A percentile compares a stretch with the other conserved stretches of the same genome.
Conservation (phyloP, 2,888 invertebrate genomes). For the Incurvaria masculella region DNA sequence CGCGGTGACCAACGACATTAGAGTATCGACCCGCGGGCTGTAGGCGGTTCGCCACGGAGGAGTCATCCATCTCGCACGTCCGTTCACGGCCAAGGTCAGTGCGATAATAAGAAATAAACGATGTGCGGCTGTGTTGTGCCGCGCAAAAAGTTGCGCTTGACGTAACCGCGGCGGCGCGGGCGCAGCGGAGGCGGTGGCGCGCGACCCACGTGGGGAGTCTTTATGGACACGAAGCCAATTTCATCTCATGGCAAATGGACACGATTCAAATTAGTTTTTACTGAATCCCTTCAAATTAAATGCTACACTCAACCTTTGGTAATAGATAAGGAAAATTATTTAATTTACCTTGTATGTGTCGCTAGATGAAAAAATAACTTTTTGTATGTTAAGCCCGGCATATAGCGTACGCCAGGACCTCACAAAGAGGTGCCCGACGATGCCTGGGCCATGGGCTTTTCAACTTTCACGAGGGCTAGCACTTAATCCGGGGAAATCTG, state of each 20-base stretch:
- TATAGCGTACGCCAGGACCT: no score
- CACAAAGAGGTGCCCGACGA: no score
- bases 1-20: no score
- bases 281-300: no score
- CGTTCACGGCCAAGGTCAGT: conserved; percentile 55
- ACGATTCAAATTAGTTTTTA: neutral
- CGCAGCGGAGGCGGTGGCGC: conserved; percentile 18
- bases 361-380: no score
- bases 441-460: no score
- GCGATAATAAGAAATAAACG: conserved; percentile 41
- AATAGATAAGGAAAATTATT: no score
- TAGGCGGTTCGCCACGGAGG: neutral
- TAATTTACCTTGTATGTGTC: no score
- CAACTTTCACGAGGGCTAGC: no score
- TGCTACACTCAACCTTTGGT: no score
- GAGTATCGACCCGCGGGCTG: neutral
- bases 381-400: no score
- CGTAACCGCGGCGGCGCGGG: neutral
- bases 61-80: conserved; percentile 23
- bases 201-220: conserved; percentile 44
- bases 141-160: conserved; percentile 27
- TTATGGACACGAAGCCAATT: conserved; percentile 22
- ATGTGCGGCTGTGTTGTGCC: conserved; percentile 42
- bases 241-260: neutral
- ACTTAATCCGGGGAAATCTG: no score